Evolutionary conservation across 2,113 vertebrate species (phyloP), one percentile per base, ranked within the genome.

Genomic region (Hippolais icterina): DNA sequence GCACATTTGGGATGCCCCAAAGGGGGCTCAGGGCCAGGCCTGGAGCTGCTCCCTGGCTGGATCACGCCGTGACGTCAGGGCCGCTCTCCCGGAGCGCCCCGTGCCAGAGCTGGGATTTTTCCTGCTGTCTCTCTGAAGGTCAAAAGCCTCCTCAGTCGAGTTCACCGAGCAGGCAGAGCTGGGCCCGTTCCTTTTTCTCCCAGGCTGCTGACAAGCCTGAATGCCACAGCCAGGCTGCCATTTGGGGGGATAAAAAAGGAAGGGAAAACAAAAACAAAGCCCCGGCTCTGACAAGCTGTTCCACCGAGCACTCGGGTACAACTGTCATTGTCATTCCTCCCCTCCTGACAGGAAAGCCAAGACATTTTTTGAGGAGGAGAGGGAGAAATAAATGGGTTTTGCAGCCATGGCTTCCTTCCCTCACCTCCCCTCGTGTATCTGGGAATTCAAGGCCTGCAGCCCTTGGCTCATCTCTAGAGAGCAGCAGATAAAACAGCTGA

Each of bases 231-330:
- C 65, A 65, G 29, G 68, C 6, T 97, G 93, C 85, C 94, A 90
- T 93, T 75, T 77, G 61, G 50, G 85, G 23, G 81, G 88, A 90
- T 31, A 72, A 86, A 94, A 93, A 94, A 69, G 65, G 52, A 90
- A 90, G 21, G 78, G 37, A 95, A 89, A 94, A 93, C 89, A 91
- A 83, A 90, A 93, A 61, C 88, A 93, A 86, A 94, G 76, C 39
- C 79, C 59, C 1, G 42, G 69, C 69, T 90, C 74, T 56, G 83
- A 66, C 95, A 83, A 50, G 87, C 96, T 88, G 93, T 31, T 92
- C 56, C 68, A 50, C 35, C 78, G n/a, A 91, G 49, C 47, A 7
- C 56, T n/a, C 46, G 31, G 24, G 49, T 49, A 4, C 69, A 65
- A 79, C 66, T 65, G 84, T 61, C 81, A 85, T 2, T 28, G 59